Conservation (phyloP, 2,797 vertebrate species). For the Myioborus miniatus region DNA sequence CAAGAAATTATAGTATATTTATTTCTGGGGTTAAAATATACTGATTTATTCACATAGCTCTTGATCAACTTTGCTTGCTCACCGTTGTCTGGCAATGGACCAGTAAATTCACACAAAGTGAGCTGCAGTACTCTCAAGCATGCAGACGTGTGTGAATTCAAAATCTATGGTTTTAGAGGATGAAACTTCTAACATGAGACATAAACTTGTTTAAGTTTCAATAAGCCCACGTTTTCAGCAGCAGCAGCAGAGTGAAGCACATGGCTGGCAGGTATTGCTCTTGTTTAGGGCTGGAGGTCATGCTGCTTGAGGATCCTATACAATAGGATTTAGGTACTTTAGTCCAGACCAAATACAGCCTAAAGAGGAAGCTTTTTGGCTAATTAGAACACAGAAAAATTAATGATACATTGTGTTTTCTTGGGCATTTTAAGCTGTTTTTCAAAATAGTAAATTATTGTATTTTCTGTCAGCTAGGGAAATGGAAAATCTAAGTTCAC, state of each 20-base stretch:
- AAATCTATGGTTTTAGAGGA: background rate
- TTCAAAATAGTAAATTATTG: background rate
- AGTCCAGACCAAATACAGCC: background rate
- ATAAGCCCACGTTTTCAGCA: background rate
- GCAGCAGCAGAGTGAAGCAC: background rate
- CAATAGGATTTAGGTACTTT: background rate
- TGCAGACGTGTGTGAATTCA: background rate
- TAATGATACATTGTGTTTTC: background rate
- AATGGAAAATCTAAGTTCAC: background rate
- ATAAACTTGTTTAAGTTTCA: background rate
- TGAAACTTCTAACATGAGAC: background rate
- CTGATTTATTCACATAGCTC: background rate
- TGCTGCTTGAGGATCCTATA: background rate
- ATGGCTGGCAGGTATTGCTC: background rate
- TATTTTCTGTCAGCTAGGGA: background rate
- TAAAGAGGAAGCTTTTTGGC: background rate
- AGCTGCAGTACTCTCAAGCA: background rate
- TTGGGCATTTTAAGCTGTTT: background rate
- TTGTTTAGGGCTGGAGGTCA: background rate
- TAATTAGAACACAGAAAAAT: background rate
- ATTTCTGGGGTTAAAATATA: background rate
- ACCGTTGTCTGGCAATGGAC: background rate
- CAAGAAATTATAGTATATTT: background rate
- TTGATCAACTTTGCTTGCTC: background rate
- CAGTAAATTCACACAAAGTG: background rate